These are phyloP conservation scores for Elegia similella DNA, from an alignment of 2,888 invertebrate genomes.

Conservation along the genomic window DNA sequence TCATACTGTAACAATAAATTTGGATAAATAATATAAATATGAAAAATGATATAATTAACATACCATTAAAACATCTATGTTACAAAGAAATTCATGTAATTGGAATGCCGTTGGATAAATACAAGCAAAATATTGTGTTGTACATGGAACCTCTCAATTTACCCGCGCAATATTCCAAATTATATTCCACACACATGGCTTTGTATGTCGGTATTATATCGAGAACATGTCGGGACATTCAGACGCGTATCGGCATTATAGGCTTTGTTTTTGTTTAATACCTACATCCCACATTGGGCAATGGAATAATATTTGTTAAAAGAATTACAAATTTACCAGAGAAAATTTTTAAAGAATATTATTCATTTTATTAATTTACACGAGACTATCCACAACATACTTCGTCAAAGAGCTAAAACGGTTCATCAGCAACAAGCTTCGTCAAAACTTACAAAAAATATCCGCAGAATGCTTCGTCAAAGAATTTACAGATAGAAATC, in stretches of 20 bases:
- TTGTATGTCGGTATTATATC: not conserved
- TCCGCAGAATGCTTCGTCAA: too few relatives aligned
- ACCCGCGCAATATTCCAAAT: not conserved
- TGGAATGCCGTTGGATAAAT: not conserved
- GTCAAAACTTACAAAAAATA: too few relatives aligned
- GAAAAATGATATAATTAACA: not conserved
- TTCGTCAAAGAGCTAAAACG: too few relatives aligned
- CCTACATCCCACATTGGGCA: too few relatives aligned
- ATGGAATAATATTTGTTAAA: too few relatives aligned
- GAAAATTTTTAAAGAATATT: too few relatives aligned
- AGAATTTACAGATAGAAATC: too few relatives aligned
- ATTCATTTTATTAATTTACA: too few relatives aligned
- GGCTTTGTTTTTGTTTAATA: not conserved
- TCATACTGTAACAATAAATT: too few relatives aligned
- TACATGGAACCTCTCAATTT: not conserved
- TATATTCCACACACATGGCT: constrained; percentile 6
- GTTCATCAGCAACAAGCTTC: too few relatives aligned
- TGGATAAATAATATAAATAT: not conserved
- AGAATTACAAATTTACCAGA: too few relatives aligned
- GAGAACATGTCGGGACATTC: not conserved
- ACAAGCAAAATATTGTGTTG: not conserved
- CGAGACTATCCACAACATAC: too few relatives aligned
- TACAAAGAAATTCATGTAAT: not conserved
- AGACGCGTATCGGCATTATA: not conserved
- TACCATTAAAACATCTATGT: not conserved